A percentile compares a stretch with the other conserved stretches of the same genome.
Conservation (phyloP, 2,888 invertebrate genomes). For the Lissonota sp. region DNA sequence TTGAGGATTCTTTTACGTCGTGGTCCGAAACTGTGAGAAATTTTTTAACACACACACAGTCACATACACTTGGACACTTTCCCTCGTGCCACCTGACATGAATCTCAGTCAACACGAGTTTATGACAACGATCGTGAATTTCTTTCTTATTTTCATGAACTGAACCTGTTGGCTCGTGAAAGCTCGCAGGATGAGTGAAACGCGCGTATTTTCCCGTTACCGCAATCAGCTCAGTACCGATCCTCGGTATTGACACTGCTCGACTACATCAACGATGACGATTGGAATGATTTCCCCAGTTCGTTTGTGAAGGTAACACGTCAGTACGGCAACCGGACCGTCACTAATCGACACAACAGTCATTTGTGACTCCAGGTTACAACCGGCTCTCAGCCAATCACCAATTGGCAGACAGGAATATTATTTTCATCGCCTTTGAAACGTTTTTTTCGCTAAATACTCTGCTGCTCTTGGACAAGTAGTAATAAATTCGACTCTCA, state of each 20-base stretch:
- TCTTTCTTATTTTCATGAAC: background rate
- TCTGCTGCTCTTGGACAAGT: background rate
- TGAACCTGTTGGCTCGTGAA: background rate
- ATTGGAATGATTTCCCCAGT: constrained; percentile 35
- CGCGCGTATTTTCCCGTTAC: constrained; percentile 1
- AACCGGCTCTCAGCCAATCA: constrained; percentile 28
- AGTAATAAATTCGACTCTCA: too few relatives aligned
- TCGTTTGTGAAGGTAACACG: constrained; percentile 34
- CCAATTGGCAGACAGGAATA: background rate
- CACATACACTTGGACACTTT: background rate
- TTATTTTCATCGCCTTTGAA: constrained; percentile 15
- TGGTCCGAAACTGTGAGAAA: background rate
- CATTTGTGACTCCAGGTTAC: constrained; percentile 46
- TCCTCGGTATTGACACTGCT: constrained; percentile 19
- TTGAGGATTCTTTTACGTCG: background rate
- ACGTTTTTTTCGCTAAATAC: background rate
- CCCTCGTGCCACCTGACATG: background rate
- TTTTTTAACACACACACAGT: background rate
- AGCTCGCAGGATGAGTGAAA: constrained; percentile 9
- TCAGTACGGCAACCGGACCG: constrained; percentile 25
- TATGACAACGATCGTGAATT: background rate
- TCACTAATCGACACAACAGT: constrained; percentile 27
- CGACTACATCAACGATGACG: constrained; percentile 30
- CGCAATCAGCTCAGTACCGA: constrained; percentile 27
- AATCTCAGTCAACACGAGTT: background rate